Conservation (phyloP, 2,113 vertebrate genomes). For the Phasianus colchicus region DNA sequence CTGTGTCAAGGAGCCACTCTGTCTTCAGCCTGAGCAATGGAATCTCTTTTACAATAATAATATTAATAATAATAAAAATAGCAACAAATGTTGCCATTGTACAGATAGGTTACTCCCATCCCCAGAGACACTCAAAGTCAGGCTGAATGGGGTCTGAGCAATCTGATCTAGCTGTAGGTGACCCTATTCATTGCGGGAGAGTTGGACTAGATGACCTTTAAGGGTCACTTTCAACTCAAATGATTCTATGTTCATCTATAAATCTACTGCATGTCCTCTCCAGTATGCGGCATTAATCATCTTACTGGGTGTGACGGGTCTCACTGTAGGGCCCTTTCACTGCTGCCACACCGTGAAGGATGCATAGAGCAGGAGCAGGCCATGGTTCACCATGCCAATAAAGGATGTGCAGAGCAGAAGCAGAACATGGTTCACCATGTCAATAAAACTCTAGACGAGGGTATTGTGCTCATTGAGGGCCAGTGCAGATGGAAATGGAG, state of each 20-base stretch:
- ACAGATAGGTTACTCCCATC: no score
- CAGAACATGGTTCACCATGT: background rate
- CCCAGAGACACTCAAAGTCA: no score
- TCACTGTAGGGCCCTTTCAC: background rate
- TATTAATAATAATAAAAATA: background rate
- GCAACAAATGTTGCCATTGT: background rate
- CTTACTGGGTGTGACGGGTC: rapidly evolving
- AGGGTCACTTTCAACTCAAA: no score
- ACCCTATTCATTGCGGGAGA: no score
- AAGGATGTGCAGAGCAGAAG: background rate
- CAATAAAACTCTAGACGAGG: background rate
- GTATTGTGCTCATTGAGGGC: background rate
- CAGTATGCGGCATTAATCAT: background rate
- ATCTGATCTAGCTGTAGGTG: no score
- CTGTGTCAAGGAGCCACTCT: background rate
- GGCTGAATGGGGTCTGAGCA: no score
- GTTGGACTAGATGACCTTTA: no score
- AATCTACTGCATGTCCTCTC: background rate
- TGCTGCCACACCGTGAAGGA: background rate
- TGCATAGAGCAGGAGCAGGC: background rate
- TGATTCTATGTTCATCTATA: background rate
- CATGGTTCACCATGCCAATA: background rate
- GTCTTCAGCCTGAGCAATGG: slow-evolving; percentile 1
- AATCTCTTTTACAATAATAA: background rate
- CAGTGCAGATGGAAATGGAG: background rate